phyloP scores from a whole-genome alignment of 1,140 invertebrate species.

The Coptotermes formosanus region DNA sequence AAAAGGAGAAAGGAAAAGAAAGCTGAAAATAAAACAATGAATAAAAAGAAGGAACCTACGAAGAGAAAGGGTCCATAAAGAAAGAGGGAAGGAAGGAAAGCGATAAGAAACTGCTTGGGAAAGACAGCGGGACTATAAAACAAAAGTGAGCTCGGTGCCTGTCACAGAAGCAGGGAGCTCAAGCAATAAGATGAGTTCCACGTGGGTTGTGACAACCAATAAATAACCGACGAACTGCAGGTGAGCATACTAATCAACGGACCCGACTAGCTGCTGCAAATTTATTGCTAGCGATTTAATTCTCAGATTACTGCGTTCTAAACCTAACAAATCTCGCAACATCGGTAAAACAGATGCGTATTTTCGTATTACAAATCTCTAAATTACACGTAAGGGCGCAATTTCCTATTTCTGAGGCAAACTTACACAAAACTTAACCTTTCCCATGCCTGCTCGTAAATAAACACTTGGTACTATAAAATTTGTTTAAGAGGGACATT shows the following conservation, averaged over 20 bases:
- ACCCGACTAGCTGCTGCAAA: not conserved
- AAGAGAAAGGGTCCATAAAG: not conserved
- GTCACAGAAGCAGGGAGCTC: not conserved
- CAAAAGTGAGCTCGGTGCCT: not conserved
- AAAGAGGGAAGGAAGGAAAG: not conserved
- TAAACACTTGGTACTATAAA: no score
- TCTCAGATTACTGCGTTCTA: not conserved
- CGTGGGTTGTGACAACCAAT: not conserved
- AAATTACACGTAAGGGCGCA: no score
- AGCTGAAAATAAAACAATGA: no score
- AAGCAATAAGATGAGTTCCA: not conserved
- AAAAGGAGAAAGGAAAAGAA: no score
- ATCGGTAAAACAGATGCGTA: no score
- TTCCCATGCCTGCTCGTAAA: no score
- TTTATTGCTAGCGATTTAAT: not conserved
- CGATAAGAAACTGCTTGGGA: not conserved
- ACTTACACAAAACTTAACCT: no score
- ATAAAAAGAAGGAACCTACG: no score
- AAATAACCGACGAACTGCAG: not conserved
- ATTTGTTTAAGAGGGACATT: no score
- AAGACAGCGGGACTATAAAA: not conserved
- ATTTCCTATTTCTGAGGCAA: no score
- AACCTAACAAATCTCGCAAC: no score
- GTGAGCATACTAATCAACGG: not conserved
- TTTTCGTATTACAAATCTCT: no score